Evolutionary conservation across 2,888 invertebrate genomes (phyloP).

Genomic region (Aleiodes testaceus): DNA sequence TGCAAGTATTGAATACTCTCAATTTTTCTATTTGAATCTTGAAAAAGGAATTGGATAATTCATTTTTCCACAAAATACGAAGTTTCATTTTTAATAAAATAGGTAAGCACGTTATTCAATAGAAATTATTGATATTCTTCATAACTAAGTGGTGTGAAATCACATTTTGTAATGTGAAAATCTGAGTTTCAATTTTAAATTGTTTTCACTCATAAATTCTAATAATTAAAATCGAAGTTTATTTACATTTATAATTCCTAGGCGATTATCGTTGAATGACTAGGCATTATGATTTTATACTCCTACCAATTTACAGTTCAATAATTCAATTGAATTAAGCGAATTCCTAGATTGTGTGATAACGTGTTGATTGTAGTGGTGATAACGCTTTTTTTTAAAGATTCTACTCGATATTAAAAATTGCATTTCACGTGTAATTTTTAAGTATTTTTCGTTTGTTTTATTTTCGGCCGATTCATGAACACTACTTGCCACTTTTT

Average conservation of each 20-base stretch:
- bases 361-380: constrained; percentile 28
- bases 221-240: constrained; percentile 20
- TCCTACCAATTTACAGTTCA: constrained; percentile 35
- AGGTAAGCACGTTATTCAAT: constrained; percentile 46
- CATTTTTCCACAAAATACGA: too few relatives aligned
- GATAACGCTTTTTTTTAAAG: constrained; percentile 38
- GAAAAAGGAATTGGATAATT: too few relatives aligned
- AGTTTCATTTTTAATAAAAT: constrained; percentile 44
- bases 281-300: constrained; percentile 40
- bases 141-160: constrained; percentile 50
- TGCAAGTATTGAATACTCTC: not conserved
- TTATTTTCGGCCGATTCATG: constrained; percentile 64
- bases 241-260: constrained; percentile 32
- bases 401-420: constrained; percentile 49
- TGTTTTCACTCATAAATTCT: constrained; percentile 43
- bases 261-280: constrained; percentile 32
- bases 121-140: constrained; percentile 48
- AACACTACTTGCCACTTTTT: constrained; percentile 64
- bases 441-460: constrained; percentile 41
- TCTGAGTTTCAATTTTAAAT: constrained; percentile 51
- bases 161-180: constrained; percentile 56
- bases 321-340: constrained; percentile 37
- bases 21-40: not conserved
- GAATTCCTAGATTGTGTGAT: constrained; percentile 39
- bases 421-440: constrained; percentile 47